A percentile compares a stretch with the other conserved stretches of the same genome.
Conservation (phyloP, 2,797 vertebrate genomes). For the Protosalanx chinensis region DNA sequence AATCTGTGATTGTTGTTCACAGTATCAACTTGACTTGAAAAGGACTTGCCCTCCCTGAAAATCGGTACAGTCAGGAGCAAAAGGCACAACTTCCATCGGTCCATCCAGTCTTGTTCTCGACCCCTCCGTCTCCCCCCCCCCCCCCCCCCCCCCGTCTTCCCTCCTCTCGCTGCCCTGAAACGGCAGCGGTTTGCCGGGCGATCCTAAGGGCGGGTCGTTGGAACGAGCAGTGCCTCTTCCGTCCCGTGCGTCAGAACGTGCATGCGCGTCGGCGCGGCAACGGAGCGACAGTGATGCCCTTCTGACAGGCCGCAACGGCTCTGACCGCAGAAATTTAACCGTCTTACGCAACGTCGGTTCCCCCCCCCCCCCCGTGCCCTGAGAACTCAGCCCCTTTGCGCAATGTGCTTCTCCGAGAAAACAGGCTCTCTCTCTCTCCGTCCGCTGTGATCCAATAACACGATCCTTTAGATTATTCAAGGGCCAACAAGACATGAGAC, state of each 20-base stretch:
- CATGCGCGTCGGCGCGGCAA: conserved; percentile 55
- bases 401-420: conserved; percentile 24
- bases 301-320: conserved; percentile 66
- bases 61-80: conserved; percentile 18
- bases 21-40: not conserved
- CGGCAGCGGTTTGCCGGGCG: conserved; percentile 35
- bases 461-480: conserved; percentile 53
- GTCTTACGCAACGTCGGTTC: conserved; percentile 46
- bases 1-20: not conserved
- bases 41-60: not conserved
- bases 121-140: too few relatives aligned
- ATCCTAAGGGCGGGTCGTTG: conserved; percentile 47
- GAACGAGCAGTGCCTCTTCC: conserved; percentile 55
- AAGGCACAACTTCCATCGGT: not conserved
- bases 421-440: conserved; percentile 8
- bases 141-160: too few relatives aligned
- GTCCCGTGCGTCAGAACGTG: conserved; percentile 59
- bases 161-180: conserved; percentile 48
- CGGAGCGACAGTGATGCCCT: conserved; percentile 57
- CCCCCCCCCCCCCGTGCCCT: conserved; percentile 2
- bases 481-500: conserved; percentile 33
- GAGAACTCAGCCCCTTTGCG: not conserved
- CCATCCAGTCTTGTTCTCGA: not conserved
- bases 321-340: conserved; percentile 56
- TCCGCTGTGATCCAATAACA: conserved; percentile 32